phyloP scores from a whole-genome alignment of 2,113 vertebrate species.

The Ursus arctos region DNA sequence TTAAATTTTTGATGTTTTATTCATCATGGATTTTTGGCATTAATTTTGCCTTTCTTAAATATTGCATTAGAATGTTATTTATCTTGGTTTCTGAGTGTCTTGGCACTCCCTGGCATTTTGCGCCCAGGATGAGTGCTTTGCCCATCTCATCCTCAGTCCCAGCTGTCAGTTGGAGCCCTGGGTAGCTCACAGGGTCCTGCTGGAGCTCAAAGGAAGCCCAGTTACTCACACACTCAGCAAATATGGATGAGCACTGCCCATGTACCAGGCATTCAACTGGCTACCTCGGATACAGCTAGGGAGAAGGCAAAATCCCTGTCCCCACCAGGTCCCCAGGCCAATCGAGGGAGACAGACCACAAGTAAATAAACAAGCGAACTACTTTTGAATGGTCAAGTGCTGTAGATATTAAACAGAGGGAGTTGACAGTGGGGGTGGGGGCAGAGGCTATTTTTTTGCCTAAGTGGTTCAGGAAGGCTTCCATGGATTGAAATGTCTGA shows the following conservation, averaged over 20 bases:
- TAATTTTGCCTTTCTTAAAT: not conserved
- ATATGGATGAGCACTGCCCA: not conserved
- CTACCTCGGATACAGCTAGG: not conserved
- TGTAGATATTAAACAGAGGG: not conserved
- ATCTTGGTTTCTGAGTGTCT: not conserved
- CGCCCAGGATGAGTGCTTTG: not conserved
- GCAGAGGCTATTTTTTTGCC: not conserved
- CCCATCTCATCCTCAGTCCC: not conserved
- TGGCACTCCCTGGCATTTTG: not conserved
- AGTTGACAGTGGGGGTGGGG: not conserved
- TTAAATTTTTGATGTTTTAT: not conserved
- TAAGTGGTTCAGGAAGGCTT: not conserved
- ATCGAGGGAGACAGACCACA: not conserved
- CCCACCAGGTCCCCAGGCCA: not conserved
- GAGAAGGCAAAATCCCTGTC: not conserved
- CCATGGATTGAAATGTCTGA: not conserved
- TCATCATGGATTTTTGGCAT: not conserved
- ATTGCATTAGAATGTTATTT: not conserved
- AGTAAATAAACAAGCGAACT: not conserved
- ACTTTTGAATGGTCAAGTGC: too few species aligned
- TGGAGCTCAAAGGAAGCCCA: not conserved
- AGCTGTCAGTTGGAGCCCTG: not conserved
- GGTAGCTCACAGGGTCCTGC: not conserved
- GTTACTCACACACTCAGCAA: not conserved
- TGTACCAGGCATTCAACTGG: not conserved